A percentile compares a stretch with the other conserved stretches of the same genome.
Conservation (phyloP, 2,113 vertebrate genomes). For the Cygnus atratus region DNA sequence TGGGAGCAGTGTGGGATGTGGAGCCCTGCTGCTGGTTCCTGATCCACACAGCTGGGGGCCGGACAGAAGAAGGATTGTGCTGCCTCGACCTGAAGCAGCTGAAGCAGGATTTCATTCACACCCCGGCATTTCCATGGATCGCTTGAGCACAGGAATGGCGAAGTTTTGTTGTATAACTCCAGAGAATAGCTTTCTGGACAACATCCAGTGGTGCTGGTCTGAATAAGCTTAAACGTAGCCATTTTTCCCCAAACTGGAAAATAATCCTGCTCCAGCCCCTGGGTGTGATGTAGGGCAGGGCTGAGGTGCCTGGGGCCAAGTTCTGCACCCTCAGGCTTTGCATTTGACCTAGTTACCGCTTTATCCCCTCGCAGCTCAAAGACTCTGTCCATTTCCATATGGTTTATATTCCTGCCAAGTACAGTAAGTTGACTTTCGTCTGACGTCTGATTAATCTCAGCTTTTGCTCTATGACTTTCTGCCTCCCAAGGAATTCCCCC, state of each 20-base stretch:
- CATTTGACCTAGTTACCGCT: not conserved
- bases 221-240: not conserved
- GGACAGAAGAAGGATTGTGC: slow-evolving; percentile 1
- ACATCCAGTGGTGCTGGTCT: not conserved
- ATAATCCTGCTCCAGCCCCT: rapidly evolving
- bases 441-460: not conserved
- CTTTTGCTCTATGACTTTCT: not conserved
- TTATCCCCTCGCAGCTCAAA: not conserved
- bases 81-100: not conserved
- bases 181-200: not conserved
- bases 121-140: slow-evolving; percentile 5
- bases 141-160: not conserved
- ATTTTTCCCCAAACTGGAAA: not conserved
- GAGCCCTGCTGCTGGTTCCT: not conserved
- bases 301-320: rapidly evolving
- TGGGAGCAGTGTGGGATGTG: not conserved
- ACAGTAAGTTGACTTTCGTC: not conserved
- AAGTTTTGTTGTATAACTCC: not conserved
- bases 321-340: not conserved
- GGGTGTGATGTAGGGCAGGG: not conserved
- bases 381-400: not conserved
- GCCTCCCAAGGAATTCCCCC: not conserved
- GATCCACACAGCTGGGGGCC: not conserved
- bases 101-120: slow-evolving; percentile 44
- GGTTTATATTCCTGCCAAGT: not conserved